A percentile compares a stretch with the other conserved stretches of the same genome.
phyloP scores from a whole-genome alignment of 2,113 vertebrate species.

The Cyanocitta stelleri region DNA sequence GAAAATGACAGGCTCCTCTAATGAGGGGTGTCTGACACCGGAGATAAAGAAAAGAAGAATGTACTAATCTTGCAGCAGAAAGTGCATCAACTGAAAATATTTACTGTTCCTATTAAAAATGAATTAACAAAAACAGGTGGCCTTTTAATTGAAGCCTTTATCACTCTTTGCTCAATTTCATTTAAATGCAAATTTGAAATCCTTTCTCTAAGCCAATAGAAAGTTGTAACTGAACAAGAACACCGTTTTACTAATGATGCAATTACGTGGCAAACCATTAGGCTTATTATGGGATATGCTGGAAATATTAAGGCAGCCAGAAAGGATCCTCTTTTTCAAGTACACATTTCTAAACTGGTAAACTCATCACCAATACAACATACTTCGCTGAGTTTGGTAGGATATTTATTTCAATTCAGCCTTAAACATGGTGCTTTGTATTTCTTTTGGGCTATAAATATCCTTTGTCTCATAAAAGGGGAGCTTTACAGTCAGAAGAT shows the following conservation, averaged over 20 bases:
- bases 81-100: constrained; percentile 67
- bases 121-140: constrained; percentile 71
- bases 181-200: constrained; percentile 78
- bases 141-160: constrained; percentile 75
- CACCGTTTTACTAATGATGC: constrained; percentile 41
- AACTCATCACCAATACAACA: background rate
- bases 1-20: constrained; percentile 10
- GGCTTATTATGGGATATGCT: background rate
- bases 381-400: background rate
- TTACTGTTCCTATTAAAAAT: constrained; percentile 77
- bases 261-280: constrained; percentile 31
- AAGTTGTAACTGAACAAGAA: constrained; percentile 60
- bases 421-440: background rate
- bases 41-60: constrained; percentile 58
- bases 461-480: background rate
- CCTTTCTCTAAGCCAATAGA: constrained; percentile 66
- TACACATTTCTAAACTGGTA: background rate
- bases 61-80: constrained; percentile 27
- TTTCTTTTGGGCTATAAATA: background rate
- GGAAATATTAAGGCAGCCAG: background rate
- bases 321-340: background rate
- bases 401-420: background rate
- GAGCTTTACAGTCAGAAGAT: background rate
- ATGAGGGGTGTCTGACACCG: constrained; percentile 46
- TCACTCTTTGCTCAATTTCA: constrained; percentile 66